Percentiles rank a stretch among this genome's conserved stretches.
These are phyloP conservation scores for Todiramphus chloris DNA, from an alignment of 2,113 vertebrate species.

Conservation along the genomic window DNA sequence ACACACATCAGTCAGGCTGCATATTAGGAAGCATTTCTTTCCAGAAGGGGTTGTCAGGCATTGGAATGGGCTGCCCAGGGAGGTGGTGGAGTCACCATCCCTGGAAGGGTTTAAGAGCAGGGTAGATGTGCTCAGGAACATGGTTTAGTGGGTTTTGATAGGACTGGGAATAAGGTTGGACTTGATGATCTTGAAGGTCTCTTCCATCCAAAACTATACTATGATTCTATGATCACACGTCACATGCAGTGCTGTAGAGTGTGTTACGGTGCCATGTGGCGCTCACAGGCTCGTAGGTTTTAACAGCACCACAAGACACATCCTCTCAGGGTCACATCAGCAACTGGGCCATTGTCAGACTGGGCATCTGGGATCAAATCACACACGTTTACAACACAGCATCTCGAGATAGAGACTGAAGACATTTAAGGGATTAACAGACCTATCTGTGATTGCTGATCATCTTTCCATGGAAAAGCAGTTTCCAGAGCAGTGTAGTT, in stretches of 20 bases:
- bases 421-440: background rate
- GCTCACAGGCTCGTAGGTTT: fast-evolving
- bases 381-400: background rate
- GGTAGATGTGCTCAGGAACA: too few species aligned
- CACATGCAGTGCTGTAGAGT: background rate
- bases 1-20: too few species aligned
- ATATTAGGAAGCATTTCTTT: too few species aligned
- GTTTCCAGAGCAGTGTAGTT: background rate
- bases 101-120: too few species aligned
- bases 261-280: background rate
- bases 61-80: too few species aligned
- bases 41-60: too few species aligned
- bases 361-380: background rate
- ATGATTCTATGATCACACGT: too few species aligned
- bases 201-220: too few species aligned
- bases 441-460: background rate
- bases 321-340: background rate
- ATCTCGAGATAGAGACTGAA: background rate
- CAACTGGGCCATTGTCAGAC: background rate
- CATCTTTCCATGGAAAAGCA: background rate
- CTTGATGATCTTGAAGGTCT: too few species aligned
- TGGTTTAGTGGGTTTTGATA: too few species aligned
- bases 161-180: too few species aligned
- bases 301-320: fast-evolving
- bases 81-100: too few species aligned